Evolutionary conservation across 2,797 vertebrate genomes (phyloP), one percentile per base, ranked within the genome.

Genomic region (Coreius guichenoti): DNA sequence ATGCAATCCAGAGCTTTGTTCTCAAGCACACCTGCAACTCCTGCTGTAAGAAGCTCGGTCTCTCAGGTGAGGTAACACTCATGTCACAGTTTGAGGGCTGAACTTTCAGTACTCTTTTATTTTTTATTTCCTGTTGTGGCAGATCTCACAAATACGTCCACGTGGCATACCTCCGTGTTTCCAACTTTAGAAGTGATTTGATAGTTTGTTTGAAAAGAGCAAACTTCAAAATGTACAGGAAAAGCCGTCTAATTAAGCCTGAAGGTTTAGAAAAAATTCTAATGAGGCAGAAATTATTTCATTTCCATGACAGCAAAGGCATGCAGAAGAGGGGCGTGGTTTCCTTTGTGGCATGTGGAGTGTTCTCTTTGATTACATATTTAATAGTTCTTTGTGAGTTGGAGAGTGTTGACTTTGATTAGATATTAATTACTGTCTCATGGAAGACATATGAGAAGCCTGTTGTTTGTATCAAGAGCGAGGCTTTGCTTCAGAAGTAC

Each of bases 11-110:
- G 69, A 96, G 95, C 85, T 99, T 98, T 93, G 94, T 97, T 92
- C 93, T 94, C 91, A 99, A 97, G 89, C 98, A 99, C 93, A 92
- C 68, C 14, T 99, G 98, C 91, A 96, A 96, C 87, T 91, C 94
- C 79, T 97, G 95, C 93, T 99, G 98, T 89, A 92, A 84, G 88
- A 95, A 93, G 75, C 95, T 99, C 78, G 96, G 96, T 92, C 95
- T 99, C 75, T 91, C 93, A 31, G 97, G 98, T 99, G 91, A 91
- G 83, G 39, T 47, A 80, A 67, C 78, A 47, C 77, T 74, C 70
- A 21, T 69, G 74, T 75, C 58, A 49, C 70, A 36, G 81, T 29
- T 17, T 65, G 61, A 68, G 45, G 45, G 21, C 16, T 69, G 79
- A 81, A 77, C 33, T 16, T 68, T 56, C 73, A 77, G 13, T 51